phyloP scores from a whole-genome alignment of 2,888 invertebrate genomes.

The Anoplius nigerrimus region DNA sequence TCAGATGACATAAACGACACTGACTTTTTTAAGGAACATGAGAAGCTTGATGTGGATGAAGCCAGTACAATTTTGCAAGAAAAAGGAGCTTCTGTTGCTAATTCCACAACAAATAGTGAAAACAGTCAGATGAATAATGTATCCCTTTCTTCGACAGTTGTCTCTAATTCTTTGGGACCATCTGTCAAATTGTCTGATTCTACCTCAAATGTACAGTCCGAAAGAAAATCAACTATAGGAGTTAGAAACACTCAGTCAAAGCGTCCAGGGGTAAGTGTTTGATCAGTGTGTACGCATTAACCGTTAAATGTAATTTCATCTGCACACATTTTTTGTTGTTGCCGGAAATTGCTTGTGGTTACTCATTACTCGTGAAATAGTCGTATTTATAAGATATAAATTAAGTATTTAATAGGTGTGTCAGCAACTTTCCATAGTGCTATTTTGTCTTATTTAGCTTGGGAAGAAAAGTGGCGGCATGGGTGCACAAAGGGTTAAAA shows the following conservation, averaged over 20 bases:
- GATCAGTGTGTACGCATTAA: too few relatives aligned
- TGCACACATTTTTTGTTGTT: too few relatives aligned
- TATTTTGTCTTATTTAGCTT: slow-evolving; percentile 77
- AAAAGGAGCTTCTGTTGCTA: slow-evolving; percentile 27
- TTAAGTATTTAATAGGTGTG: not conserved
- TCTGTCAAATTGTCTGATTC: slow-evolving; percentile 65
- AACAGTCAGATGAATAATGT: slow-evolving; percentile 25
- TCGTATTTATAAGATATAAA: not conserved
- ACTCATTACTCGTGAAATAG: too few relatives aligned
- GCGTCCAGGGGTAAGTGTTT: slow-evolving; percentile 80
- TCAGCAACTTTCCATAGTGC: too few relatives aligned
- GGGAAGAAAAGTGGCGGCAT: slow-evolving; percentile 90
- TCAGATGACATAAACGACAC: slow-evolving; percentile 84
- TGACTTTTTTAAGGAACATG: slow-evolving; percentile 94
- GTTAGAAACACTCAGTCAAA: slow-evolving; percentile 82
- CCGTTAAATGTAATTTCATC: too few relatives aligned
- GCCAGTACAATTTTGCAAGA: slow-evolving; percentile 40
- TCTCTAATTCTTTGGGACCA: slow-evolving; percentile 58
- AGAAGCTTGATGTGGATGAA: slow-evolving; percentile 69
- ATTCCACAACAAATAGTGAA: slow-evolving; percentile 21
- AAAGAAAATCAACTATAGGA: slow-evolving; percentile 84
- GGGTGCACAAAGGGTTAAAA: slow-evolving; percentile 95
- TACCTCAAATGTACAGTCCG: slow-evolving; percentile 44
- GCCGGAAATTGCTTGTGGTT: too few relatives aligned
- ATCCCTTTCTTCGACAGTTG: slow-evolving; percentile 33